These are phyloP conservation scores for Phorcus lineatus DNA, from an alignment of 2,888 invertebrate genomes.

Conservation along the genomic window DNA sequence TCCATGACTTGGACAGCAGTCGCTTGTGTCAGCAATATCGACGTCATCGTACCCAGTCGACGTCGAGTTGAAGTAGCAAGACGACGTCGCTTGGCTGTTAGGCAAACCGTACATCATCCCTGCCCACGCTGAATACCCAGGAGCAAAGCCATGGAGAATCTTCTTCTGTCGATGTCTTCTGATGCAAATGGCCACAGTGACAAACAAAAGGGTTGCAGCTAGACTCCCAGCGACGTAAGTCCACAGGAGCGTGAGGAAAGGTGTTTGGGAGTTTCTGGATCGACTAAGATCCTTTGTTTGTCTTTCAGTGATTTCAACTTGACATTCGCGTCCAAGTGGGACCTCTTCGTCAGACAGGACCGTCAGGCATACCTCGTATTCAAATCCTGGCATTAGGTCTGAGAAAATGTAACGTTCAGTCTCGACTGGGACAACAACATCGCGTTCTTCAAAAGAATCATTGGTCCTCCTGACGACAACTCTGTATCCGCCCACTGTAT, in stretches of 20 bases:
- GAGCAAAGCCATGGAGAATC: conserved; percentile 13
- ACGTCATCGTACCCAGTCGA: conserved; percentile 24
- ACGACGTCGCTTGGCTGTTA: conserved; percentile 20
- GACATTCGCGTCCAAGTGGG: conserved; percentile 34
- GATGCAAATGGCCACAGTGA: conserved; percentile 31
- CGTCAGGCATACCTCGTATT: conserved; percentile 35
- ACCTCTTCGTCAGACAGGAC: conserved; percentile 27
- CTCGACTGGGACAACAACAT: conserved; percentile 28
- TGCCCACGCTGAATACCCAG: conserved; percentile 36
- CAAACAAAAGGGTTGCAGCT: conserved; percentile 33
- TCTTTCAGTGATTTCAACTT: conserved; percentile 9
- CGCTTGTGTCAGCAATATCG: conserved; percentile 9
- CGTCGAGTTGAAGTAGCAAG: conserved; percentile 34
- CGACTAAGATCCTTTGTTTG: background rate
- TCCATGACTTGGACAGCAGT: conserved; percentile 23
- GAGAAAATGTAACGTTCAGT: conserved; percentile 28
- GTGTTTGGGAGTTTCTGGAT: background rate
- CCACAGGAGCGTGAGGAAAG: conserved; percentile 35
- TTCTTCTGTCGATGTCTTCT: conserved; percentile 25
- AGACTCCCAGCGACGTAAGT: conserved; percentile 34
- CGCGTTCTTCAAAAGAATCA: conserved; percentile 29
- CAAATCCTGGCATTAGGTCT: conserved; percentile 16
- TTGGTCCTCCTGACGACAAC: conserved; percentile 29
- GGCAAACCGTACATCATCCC: conserved; percentile 29
- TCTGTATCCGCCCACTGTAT: conserved; percentile 28